A percentile compares a stretch with the other conserved stretches of the same genome.
Conservation (phyloP, 1,140 invertebrate species). For the Phthorimaea operculella region DNA sequence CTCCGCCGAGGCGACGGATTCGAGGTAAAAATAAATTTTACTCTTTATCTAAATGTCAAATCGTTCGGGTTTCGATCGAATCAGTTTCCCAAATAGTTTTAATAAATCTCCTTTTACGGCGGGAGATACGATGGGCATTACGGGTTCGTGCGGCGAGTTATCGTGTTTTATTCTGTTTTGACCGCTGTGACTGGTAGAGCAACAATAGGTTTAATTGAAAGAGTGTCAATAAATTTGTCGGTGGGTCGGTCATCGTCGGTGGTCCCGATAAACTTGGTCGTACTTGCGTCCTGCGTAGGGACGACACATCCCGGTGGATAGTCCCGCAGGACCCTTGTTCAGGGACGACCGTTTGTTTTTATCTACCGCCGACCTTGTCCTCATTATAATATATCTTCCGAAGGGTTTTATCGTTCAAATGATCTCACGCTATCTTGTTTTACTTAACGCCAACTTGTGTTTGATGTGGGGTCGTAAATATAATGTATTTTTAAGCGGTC, state of each 20-base stretch:
- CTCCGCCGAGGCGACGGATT: slow-evolving; percentile 44
- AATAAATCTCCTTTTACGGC: slow-evolving; percentile 68
- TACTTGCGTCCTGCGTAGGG: slow-evolving; percentile 25
- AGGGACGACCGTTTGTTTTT: slow-evolving; percentile 52
- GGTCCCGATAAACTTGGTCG: slow-evolving; percentile 49
- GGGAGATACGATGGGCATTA: slow-evolving; percentile 55
- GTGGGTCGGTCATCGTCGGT: slow-evolving; percentile 48
- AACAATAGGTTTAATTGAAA: slow-evolving; percentile 68
- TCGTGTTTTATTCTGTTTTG: slow-evolving; percentile 60
- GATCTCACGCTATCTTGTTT: slow-evolving; percentile 40
- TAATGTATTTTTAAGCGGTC: too few relatives aligned
- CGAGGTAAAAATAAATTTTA: slow-evolving; percentile 64
- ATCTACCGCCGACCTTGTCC: slow-evolving; percentile 51
- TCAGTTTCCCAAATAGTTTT: slow-evolving; percentile 68
- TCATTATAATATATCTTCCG: slow-evolving; percentile 54
- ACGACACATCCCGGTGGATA: slow-evolving; percentile 42
- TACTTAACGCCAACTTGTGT: slow-evolving; percentile 15
- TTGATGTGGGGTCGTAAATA: neutral
- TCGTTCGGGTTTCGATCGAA: slow-evolving; percentile 64
- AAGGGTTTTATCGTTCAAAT: slow-evolving; percentile 35
- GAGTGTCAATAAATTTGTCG: slow-evolving; percentile 67
- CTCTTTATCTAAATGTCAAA: slow-evolving; percentile 67
- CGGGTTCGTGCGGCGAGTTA: slow-evolving; percentile 60
- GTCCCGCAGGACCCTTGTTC: slow-evolving; percentile 44
- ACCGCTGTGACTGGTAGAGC: slow-evolving; percentile 44